phyloP scores from a whole-genome alignment of 2,113 vertebrate species.

The Prionailurus viverrinus region DNA sequence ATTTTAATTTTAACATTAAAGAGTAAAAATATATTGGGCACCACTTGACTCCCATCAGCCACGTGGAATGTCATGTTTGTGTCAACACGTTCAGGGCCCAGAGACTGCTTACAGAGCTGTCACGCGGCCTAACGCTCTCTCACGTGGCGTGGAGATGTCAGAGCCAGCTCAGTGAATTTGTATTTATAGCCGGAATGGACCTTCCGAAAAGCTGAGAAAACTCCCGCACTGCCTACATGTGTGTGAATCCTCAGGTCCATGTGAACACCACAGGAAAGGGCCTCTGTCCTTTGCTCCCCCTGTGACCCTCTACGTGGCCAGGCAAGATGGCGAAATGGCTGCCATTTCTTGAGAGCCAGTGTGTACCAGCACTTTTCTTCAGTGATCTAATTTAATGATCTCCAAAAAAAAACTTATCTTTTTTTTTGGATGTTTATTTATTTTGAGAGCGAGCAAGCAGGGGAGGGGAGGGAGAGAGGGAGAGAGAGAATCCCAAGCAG shows the following conservation, averaged over 20 bases:
- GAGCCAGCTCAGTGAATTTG: neutral
- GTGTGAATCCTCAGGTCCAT: neutral
- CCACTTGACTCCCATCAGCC: constrained; percentile 2
- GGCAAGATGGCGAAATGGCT: neutral
- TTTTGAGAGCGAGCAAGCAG: neutral
- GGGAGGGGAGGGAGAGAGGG: neutral
- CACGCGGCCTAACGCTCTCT: constrained; percentile 42
- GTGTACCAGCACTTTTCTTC: neutral
- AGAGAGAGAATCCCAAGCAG: neutral
- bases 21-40: constrained; percentile 58
- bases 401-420: neutral
- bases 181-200: neutral
- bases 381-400: neutral
- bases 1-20: constrained; percentile 46
- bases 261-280: neutral
- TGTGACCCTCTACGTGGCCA: neutral
- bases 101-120: constrained; percentile 34
- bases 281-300: neutral
- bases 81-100: constrained; percentile 57
- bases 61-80: constrained; percentile 46
- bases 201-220: constrained; percentile 1
- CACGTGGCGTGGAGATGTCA: neutral
- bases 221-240: fast-evolving
- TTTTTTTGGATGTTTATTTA: neutral
- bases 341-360: neutral